Conservation (phyloP, 2,113 vertebrate species). For the Neotoma lepida region DNA sequence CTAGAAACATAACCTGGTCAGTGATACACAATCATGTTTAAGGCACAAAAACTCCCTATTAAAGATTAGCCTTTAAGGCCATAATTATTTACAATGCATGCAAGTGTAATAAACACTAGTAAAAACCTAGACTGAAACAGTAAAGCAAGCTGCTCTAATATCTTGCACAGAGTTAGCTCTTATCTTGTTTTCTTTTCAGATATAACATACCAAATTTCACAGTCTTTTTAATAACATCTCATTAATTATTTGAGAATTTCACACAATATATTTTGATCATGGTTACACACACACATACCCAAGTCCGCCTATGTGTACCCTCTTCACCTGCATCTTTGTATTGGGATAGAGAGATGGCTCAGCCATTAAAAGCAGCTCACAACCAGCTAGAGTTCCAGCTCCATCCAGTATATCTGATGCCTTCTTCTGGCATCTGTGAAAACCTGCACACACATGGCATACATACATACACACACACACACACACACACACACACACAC, state of each 20-base stretch:
- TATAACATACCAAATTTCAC: not conserved
- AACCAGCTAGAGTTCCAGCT: not conserved
- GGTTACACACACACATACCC: not conserved
- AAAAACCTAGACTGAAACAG: not conserved
- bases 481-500: too few species aligned
- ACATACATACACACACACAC: too few species aligned
- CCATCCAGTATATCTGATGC: not conserved
- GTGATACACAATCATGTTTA: not conserved
- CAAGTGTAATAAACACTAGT: constrained; percentile 37
- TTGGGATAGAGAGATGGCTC: not conserved
- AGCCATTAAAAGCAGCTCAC: not conserved
- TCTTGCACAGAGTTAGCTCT: not conserved
- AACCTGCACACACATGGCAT: not conserved
- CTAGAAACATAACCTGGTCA: not conserved
- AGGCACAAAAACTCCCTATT: constrained; percentile 12
- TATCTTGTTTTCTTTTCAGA: constrained; percentile 35
- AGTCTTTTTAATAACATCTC: not conserved
- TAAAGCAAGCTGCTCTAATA: not conserved
- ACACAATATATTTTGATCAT: not conserved
- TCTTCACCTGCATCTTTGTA: too few species aligned
- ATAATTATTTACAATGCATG: constrained; percentile 44
- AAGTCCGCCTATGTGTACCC: not conserved
- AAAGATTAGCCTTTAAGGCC: constrained; percentile 56
- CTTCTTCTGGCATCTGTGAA: not conserved
- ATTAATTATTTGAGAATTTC: not conserved